Percentiles rank a stretch among this genome's conserved stretches.
Conservation (phyloP, 2,888 invertebrate species). For the Scaptodrosophila latifasciaeformis region DNA sequence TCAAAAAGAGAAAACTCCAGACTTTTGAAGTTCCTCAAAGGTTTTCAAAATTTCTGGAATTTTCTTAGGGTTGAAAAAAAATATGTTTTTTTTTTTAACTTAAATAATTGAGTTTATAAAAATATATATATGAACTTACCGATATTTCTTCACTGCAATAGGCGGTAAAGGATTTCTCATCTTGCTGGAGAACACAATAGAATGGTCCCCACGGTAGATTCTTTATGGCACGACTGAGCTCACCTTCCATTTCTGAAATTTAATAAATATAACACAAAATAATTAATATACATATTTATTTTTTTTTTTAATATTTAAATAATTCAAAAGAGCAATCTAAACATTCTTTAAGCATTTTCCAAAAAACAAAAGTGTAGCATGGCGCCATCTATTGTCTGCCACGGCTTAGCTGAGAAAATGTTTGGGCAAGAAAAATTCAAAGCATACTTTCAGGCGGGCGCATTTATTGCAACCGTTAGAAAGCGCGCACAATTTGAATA, state of each 20-base stretch:
- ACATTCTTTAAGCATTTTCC: background rate
- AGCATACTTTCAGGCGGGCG: conserved; percentile 39
- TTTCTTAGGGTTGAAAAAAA: background rate
- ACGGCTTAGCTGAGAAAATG: background rate
- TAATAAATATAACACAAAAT: background rate
- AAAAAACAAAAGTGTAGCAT: background rate
- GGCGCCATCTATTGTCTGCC: conserved; percentile 37
- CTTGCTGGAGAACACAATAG: conserved; percentile 83
- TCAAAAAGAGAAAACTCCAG: no score
- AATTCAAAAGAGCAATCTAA: background rate
- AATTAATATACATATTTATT: no score
- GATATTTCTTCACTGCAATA: conserved; percentile 85
- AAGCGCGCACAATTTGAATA: conserved; percentile 20
- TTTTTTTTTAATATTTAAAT: no score
- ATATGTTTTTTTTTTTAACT: background rate
- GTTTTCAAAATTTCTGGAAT: background rate
- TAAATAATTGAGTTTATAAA: background rate
- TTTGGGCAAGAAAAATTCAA: background rate
- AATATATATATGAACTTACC: conserved; percentile 78
- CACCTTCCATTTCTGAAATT: conserved; percentile 75
- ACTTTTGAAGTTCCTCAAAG: no score
- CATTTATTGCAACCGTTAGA: conserved; percentile 2
- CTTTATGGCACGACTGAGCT: conserved; percentile 73
- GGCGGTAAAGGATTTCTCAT: conserved; percentile 82
- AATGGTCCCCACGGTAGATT: conserved; percentile 80